phyloP scores from a whole-genome alignment of 2,113 vertebrate species.

The Sakesphorus luctuosus region DNA sequence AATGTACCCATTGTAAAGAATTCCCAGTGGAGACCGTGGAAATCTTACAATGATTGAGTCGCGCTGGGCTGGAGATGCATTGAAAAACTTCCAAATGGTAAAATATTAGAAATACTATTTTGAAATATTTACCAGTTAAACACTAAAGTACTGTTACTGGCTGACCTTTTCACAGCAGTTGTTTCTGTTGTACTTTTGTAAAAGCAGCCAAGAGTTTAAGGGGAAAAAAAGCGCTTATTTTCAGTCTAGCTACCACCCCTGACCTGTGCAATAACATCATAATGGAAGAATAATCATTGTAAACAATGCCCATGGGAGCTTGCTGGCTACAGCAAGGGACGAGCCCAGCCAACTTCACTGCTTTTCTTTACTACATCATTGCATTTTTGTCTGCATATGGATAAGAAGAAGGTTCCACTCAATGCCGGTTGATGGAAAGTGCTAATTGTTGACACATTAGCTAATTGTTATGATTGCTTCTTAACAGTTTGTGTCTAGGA shows the following conservation, averaged over 20 bases:
- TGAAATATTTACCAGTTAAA: slow-evolving; percentile 80
- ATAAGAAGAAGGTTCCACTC: slow-evolving; percentile 84
- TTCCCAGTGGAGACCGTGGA: slow-evolving; percentile 68
- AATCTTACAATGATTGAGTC: slow-evolving; percentile 79
- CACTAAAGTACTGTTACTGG: slow-evolving; percentile 76
- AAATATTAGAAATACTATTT: slow-evolving; percentile 81
- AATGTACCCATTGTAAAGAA: slow-evolving; percentile 79
- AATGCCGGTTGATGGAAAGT: slow-evolving; percentile 78
- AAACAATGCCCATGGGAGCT: slow-evolving; percentile 78
- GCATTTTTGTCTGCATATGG: slow-evolving; percentile 82
- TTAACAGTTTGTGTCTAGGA: slow-evolving; percentile 79
- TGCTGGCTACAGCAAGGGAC: slow-evolving; percentile 71
- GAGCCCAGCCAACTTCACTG: slow-evolving; percentile 74
- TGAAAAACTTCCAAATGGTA: slow-evolving; percentile 80
- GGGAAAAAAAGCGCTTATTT: slow-evolving; percentile 63
- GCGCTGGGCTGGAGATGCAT: slow-evolving; percentile 64
- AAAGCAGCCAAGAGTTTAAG: slow-evolving; percentile 73
- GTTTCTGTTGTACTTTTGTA: slow-evolving; percentile 69
- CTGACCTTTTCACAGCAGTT: slow-evolving; percentile 73
- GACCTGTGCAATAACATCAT: slow-evolving; percentile 81
- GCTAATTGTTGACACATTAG: slow-evolving; percentile 86
- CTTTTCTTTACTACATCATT: slow-evolving; percentile 85
- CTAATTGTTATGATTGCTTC: slow-evolving; percentile 89
- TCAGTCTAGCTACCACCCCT: slow-evolving; percentile 73
- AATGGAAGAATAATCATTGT: slow-evolving; percentile 85